Percentiles rank a stretch among this genome's conserved stretches.
Conservation (phyloP, 2,888 invertebrate species). For the Lithodes maja region DNA sequence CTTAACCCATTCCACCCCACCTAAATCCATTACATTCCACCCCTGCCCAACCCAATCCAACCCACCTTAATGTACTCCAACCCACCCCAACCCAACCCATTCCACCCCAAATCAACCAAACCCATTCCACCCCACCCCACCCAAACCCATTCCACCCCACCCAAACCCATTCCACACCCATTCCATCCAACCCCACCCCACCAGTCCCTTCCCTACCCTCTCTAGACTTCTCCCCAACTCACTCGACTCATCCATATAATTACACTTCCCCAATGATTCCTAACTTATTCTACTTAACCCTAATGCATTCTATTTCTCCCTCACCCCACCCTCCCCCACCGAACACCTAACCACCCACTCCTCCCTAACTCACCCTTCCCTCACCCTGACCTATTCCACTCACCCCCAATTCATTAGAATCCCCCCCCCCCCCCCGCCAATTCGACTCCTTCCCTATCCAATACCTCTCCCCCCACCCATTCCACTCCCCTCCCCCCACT, state of each 20-base stretch:
- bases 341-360: not conserved
- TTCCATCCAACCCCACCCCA: not conserved
- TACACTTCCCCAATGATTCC: not conserved
- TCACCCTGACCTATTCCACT: not conserved
- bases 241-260: not conserved
- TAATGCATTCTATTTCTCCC: not conserved
- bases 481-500: not conserved
- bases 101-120: not conserved
- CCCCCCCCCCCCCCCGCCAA: not conserved
- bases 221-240: not conserved
- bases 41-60: not conserved
- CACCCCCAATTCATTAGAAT: not conserved
- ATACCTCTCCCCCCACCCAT: not conserved
- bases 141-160: not conserved
- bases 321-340: not conserved
- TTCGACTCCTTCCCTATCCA: not conserved
- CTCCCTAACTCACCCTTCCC: not conserved
- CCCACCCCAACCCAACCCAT: not conserved
- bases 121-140: not conserved
- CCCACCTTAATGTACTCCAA: not conserved
- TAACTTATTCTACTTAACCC: not conserved
- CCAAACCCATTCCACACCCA: not conserved
- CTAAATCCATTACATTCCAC: not conserved
- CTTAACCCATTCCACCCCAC: not conserved
- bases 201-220: not conserved